Evolutionary conservation across 2,888 invertebrate species (phyloP).

Genomic region (Platerodrilus igneus): DNA sequence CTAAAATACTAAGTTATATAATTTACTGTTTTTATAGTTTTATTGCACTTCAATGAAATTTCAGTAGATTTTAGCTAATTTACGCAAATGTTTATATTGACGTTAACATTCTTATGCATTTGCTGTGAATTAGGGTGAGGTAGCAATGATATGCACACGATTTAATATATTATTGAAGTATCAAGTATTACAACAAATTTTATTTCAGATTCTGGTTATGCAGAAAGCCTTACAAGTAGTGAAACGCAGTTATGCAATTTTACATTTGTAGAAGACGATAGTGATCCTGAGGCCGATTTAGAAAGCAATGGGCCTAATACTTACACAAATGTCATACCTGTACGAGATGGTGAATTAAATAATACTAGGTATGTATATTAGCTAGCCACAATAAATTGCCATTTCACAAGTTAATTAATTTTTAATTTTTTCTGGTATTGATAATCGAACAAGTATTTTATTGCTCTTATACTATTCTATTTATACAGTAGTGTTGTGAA

Average conservation of each 20-base stretch:
- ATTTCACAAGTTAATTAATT: background rate
- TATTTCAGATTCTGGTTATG: constrained; percentile 13
- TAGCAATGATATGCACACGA: too few relatives aligned
- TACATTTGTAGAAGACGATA: constrained; percentile 55
- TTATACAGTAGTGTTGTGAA: too few relatives aligned
- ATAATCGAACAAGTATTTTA: background rate
- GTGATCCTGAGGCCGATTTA: constrained; percentile 49
- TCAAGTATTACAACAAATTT: constrained; percentile 3
- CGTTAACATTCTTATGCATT: too few relatives aligned
- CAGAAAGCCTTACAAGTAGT: constrained; percentile 53
- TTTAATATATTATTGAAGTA: background rate
- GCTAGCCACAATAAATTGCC: background rate
- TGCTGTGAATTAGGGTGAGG: too few relatives aligned
- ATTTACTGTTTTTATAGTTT: too few relatives aligned
- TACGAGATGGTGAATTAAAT: constrained; percentile 45
- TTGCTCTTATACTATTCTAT: too few relatives aligned
- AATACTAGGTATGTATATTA: constrained; percentile 39
- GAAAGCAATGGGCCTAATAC: constrained; percentile 39
- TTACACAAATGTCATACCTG: constrained; percentile 37
- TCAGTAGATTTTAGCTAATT: too few relatives aligned
- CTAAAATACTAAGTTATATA: too few relatives aligned
- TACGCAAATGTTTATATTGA: too few relatives aligned
- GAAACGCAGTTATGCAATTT: constrained; percentile 49
- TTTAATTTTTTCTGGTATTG: background rate
- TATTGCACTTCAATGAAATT: too few relatives aligned